Evolutionary conservation across 2,113 vertebrate genomes (phyloP).

Genomic region (Balaenoptera acutorostrata): DNA sequence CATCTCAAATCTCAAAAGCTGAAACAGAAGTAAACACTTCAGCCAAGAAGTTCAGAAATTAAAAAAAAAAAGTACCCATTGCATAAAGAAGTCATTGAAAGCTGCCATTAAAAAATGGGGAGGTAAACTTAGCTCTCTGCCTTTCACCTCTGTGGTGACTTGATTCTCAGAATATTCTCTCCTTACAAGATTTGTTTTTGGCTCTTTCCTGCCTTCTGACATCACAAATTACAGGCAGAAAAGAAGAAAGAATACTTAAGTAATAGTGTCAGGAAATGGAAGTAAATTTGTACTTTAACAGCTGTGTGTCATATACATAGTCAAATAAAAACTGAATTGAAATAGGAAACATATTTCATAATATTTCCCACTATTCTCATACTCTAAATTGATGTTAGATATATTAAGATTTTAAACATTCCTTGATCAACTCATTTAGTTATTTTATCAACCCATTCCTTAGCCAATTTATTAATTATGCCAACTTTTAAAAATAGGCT

Average conservation of each 20-base stretch:
- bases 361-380: not conserved
- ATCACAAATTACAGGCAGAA: constrained; percentile 6
- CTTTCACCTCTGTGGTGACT: not conserved
- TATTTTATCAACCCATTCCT: not conserved
- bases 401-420: not conserved
- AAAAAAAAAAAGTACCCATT: not conserved
- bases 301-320: not conserved
- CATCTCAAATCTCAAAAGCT: not conserved
- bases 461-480: not conserved
- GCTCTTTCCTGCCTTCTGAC: not conserved
- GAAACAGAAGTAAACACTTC: not conserved
- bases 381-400: not conserved
- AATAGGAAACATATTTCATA: not conserved
- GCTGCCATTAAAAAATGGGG: not conserved
- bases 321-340: not conserved
- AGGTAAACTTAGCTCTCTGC: not conserved
- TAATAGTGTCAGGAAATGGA: not conserved
- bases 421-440: not conserved
- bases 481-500: not conserved
- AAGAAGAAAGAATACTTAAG: not conserved
- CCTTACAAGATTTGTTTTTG: not conserved
- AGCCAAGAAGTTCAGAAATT: not conserved
- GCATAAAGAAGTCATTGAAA: not conserved
- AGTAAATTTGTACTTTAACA: not conserved
- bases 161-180: not conserved